Conservation (phyloP, 2,888 invertebrate genomes). For the Ypsolopha sequella region DNA sequence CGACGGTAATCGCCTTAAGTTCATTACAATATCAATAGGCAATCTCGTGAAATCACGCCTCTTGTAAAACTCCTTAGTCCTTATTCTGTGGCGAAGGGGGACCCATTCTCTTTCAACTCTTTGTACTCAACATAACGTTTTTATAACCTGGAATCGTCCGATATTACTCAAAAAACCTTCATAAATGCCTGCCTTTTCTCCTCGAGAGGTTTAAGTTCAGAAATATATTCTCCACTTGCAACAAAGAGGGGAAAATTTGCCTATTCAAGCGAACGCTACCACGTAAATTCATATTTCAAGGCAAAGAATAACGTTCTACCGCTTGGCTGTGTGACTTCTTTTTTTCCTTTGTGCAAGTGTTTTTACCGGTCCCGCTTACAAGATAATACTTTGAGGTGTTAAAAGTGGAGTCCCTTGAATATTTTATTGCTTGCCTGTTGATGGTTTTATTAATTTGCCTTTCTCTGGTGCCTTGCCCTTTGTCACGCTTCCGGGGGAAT, state of each 20-base stretch:
- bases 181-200: background rate
- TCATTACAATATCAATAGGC: too few relatives aligned
- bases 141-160: background rate
- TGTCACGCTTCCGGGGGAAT: too few relatives aligned
- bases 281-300: slow-evolving; percentile 16
- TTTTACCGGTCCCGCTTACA: slow-evolving; percentile 1
- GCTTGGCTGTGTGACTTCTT: background rate
- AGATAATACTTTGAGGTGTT: slow-evolving; percentile 1
- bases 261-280: slow-evolving; percentile 15
- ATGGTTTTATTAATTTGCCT: background rate
- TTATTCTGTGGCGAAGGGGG: background rate
- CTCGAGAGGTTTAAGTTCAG: background rate
- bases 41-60: too few relatives aligned
- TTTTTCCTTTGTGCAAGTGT: background rate
- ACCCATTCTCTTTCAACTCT: background rate
- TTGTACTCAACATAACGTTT: background rate
- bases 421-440: background rate
- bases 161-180: background rate
- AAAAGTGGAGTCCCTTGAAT: background rate
- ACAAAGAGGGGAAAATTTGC: slow-evolving; percentile 17
- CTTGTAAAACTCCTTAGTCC: too few relatives aligned
- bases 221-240: slow-evolving; percentile 6
- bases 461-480: too few relatives aligned
- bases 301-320: background rate
- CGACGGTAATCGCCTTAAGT: too few relatives aligned